These are phyloP conservation scores for Bergia sp. DNA, from an alignment of 92 coral and sea anemone species.

Conservation along the genomic window DNA sequence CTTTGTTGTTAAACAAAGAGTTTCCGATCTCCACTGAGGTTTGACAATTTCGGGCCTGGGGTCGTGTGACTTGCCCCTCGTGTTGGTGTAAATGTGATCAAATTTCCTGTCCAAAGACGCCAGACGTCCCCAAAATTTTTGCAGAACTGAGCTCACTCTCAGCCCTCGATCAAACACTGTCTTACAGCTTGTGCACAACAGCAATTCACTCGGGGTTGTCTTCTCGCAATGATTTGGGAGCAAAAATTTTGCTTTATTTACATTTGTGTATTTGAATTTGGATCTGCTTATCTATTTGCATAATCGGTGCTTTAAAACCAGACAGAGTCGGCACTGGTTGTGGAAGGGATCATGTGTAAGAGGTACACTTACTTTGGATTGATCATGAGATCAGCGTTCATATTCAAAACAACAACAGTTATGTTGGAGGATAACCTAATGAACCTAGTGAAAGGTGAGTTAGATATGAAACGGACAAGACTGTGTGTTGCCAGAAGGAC, in stretches of 20 bases:
- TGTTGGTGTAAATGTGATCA: slow-evolving; percentile 33
- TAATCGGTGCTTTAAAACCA: slow-evolving; percentile 29
- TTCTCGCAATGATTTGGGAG: not conserved
- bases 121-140: slow-evolving; percentile 43
- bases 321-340: slow-evolving; percentile 34
- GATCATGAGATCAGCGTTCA: not conserved
- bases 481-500: not conserved
- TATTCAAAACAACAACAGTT: not conserved
- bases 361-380: not conserved
- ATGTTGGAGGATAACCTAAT: not conserved
- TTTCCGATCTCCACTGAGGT: slow-evolving; percentile 15
- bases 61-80: slow-evolving; percentile 44
- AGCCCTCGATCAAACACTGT: not conserved
- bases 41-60: not conserved
- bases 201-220: not conserved
- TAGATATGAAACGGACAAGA: not conserved
- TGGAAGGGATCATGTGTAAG: not conserved
- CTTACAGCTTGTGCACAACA: not conserved
- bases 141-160: slow-evolving; percentile 24
- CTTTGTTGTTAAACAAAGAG: slow-evolving; percentile 7
- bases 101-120: slow-evolving; percentile 42
- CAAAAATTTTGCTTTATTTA: slow-evolving; percentile 1
- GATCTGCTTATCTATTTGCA: slow-evolving; percentile 26
- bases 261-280: slow-evolving; percentile 1
- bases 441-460: not conserved